Conservation (phyloP, 2,888 invertebrate species). For the Oscheius sp. region DNA sequence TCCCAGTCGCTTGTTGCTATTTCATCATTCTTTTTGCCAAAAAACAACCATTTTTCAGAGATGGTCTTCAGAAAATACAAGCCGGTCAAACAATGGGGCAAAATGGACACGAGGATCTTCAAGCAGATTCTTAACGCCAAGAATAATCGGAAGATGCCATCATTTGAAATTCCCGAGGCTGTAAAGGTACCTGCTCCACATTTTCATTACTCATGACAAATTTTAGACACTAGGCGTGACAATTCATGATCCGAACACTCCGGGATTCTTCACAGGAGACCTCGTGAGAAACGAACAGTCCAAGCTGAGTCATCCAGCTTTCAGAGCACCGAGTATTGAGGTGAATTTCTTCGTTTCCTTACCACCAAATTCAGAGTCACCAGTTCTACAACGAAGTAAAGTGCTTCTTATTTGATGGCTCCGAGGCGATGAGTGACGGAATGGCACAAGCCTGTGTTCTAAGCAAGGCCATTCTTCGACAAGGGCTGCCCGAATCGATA, state of each 20-base stretch:
- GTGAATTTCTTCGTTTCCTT: slow-evolving; percentile 17
- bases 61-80: slow-evolving; percentile 68
- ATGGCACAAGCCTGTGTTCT: slow-evolving; percentile 65
- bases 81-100: slow-evolving; percentile 65
- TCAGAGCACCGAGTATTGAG: slow-evolving; percentile 41
- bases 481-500: slow-evolving; percentile 59
- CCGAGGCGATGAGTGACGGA: slow-evolving; percentile 68
- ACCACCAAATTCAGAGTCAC: slow-evolving; percentile 52
- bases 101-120: slow-evolving; percentile 69
- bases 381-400: slow-evolving; percentile 58
- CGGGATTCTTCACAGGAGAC: slow-evolving; percentile 50
- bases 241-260: slow-evolving; percentile 61
- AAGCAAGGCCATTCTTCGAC: slow-evolving; percentile 57
- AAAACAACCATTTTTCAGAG: slow-evolving; percentile 11
- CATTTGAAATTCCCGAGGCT: slow-evolving; percentile 59
- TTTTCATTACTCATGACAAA: neutral
- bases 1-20: no score
- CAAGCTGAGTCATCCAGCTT: slow-evolving; percentile 45
- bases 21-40: neutral
- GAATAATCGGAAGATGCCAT: slow-evolving; percentile 59
- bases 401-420: slow-evolving; percentile 65
- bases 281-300: slow-evolving; percentile 31
- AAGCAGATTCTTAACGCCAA: slow-evolving; percentile 61
- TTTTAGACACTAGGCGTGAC: slow-evolving; percentile 43
- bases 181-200: slow-evolving; percentile 44